A percentile compares a stretch with the other conserved stretches of the same genome.
Evolutionary conservation across 2,797 vertebrate species (phyloP).

Genomic region (Karalla daura): DNA sequence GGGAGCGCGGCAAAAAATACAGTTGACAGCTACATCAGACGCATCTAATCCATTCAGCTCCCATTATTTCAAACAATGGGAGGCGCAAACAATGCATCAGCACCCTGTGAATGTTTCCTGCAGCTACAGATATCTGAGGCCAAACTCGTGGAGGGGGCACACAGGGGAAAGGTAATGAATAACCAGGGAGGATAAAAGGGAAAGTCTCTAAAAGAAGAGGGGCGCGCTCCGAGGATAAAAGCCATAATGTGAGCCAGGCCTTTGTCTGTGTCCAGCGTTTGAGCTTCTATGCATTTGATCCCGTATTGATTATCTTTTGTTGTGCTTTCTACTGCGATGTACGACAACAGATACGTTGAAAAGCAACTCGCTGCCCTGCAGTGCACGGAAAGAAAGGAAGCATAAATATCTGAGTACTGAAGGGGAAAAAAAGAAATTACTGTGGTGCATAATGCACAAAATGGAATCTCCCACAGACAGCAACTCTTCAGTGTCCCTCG

Average conservation of each 20-base stretch:
- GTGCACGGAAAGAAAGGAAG: background rate
- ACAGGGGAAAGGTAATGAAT: slow-evolving; percentile 28
- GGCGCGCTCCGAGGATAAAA: background rate
- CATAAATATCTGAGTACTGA: background rate
- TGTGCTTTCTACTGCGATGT: background rate
- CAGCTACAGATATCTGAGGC: slow-evolving; percentile 33
- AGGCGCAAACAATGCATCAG: slow-evolving; percentile 24
- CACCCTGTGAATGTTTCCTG: slow-evolving; percentile 12
- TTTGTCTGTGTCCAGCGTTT: background rate
- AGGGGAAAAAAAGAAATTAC: background rate
- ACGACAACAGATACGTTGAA: background rate
- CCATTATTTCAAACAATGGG: slow-evolving; percentile 45
- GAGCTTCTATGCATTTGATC: background rate
- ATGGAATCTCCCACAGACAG: slow-evolving; percentile 2
- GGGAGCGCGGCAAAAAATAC: background rate
- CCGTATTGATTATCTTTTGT: background rate
- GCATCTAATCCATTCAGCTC: slow-evolving; percentile 40
- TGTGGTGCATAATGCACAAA: slow-evolving; percentile 12
- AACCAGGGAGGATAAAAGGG: background rate
- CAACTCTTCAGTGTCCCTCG: background rate
- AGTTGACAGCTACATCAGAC: slow-evolving; percentile 45
- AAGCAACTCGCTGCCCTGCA: background rate
- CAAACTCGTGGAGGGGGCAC: slow-evolving; percentile 4
- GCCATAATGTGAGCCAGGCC: slow-evolving; percentile 3
- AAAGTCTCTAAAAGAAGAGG: slow-evolving; percentile 5